Percentiles rank a stretch among this genome's conserved stretches.
phyloP scores from a whole-genome alignment of 1,140 invertebrate genomes.

The Drosophila tropicalis region DNA sequence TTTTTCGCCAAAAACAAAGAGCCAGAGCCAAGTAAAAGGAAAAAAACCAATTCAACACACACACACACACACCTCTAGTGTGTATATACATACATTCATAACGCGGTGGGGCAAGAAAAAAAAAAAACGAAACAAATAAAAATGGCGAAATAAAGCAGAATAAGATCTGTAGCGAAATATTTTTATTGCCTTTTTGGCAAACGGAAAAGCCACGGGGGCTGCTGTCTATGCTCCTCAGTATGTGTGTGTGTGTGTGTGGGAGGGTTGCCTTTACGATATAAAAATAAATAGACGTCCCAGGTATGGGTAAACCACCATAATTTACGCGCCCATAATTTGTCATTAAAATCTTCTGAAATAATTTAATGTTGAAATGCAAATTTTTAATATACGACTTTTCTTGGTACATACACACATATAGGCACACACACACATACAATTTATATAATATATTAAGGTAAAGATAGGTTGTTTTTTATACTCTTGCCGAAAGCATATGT shows the following conservation, averaged over 20 bases:
- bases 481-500: background rate
- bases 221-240: conserved; percentile 15
- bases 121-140: conserved; percentile 73
- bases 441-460: conserved; percentile 30
- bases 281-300: conserved; percentile 58
- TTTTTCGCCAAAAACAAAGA: conserved; percentile 7
- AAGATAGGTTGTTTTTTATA: conserved; percentile 42
- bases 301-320: conserved; percentile 53
- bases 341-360: conserved; percentile 82
- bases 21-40: conserved; percentile 27
- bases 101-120: conserved; percentile 33
- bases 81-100: conserved; percentile 38
- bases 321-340: conserved; percentile 82
- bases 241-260: conserved; percentile 17
- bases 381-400: conserved; percentile 71
- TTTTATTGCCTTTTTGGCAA: conserved; percentile 80
- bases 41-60: conserved; percentile 16
- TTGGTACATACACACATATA: conserved; percentile 44
- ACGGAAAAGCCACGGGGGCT: conserved; percentile 45
- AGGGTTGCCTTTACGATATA: conserved; percentile 53
- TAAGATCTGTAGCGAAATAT: conserved; percentile 81
- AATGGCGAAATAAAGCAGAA: conserved; percentile 81
- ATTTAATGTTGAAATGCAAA: conserved; percentile 82
- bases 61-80: conserved; percentile 6
- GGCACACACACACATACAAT: conserved; percentile 23